A percentile compares a stretch with the other conserved stretches of the same genome.
These are phyloP conservation scores for Biston stratarius DNA, from an alignment of 2,888 invertebrate genomes.

Conservation along the genomic window DNA sequence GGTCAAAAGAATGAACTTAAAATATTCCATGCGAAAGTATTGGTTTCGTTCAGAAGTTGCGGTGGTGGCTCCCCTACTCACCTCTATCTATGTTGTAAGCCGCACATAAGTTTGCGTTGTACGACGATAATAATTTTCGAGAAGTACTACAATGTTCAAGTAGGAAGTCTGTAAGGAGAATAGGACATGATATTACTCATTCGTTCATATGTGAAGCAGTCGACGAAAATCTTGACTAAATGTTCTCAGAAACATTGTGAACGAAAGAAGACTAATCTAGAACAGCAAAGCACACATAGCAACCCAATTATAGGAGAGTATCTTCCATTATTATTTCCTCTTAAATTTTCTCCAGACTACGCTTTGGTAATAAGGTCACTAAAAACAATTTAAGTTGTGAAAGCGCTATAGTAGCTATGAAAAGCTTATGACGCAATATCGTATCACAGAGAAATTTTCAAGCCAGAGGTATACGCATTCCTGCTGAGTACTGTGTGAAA, in stretches of 20 bases:
- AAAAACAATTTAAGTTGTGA: no score
- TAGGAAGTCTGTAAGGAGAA: slow-evolving; percentile 11
- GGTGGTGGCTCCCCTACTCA: not conserved
- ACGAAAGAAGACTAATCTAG: slow-evolving; percentile 17
- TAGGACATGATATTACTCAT: slow-evolving; percentile 16
- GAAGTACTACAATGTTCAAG: slow-evolving; percentile 14
- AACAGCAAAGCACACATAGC: slow-evolving; percentile 14
- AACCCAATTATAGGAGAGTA: slow-evolving; percentile 8
- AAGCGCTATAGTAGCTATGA: no score
- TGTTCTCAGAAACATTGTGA: slow-evolving; percentile 28
- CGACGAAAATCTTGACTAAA: slow-evolving; percentile 29
- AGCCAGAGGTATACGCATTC: no score
- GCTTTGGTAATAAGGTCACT: no score
- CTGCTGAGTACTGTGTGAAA: no score
- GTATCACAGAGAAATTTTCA: not conserved
- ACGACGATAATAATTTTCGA: not conserved
- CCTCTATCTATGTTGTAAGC: no score
- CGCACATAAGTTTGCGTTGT: not conserved
- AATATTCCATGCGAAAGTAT: not conserved
- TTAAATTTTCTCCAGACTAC: not conserved
- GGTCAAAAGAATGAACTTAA: not conserved
- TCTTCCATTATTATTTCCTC: not conserved
- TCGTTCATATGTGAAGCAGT: slow-evolving; percentile 12
- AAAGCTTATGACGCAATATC: not conserved
- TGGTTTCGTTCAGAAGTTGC: not conserved